phyloP scores from a whole-genome alignment of 2,888 invertebrate species.

The Xestobium rufovillosum region DNA sequence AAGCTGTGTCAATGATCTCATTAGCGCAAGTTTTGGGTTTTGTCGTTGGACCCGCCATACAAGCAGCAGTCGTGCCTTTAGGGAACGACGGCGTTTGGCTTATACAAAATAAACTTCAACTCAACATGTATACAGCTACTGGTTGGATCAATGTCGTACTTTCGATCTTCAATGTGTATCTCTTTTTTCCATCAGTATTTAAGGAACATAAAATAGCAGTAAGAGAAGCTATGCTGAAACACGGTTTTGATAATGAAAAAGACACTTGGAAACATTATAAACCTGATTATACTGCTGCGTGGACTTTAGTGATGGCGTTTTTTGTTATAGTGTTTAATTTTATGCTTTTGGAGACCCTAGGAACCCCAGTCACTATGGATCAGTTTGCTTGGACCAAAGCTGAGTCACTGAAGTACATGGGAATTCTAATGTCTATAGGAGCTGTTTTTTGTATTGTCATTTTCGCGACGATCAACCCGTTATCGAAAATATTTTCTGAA shows the following conservation, averaged over 20 bases:
- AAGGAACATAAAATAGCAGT: conserved; percentile 70
- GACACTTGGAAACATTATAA: conserved; percentile 64
- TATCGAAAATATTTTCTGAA: conserved; percentile 67
- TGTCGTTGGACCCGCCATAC: conserved; percentile 76
- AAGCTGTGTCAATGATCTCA: conserved; percentile 76
- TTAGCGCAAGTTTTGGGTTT: conserved; percentile 82
- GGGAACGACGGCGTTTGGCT: conserved; percentile 57
- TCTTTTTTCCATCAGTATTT: conserved; percentile 70
- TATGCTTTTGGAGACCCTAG: conserved; percentile 79
- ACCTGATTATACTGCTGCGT: conserved; percentile 68
- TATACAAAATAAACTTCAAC: conserved; percentile 48
- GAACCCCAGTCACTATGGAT: conserved; percentile 79
- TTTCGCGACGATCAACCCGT: conserved; percentile 62
- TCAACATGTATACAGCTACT: conserved; percentile 83
- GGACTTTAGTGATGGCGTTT: conserved; percentile 73
- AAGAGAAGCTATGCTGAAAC: conserved; percentile 67
- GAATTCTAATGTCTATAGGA: conserved; percentile 72
- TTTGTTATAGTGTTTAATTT: conserved; percentile 82
- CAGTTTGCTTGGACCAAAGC: conserved; percentile 79
- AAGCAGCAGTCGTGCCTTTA: conserved; percentile 71
- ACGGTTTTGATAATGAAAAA: conserved; percentile 63
- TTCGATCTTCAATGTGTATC: conserved; percentile 61
- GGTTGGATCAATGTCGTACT: conserved; percentile 79
- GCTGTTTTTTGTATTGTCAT: conserved; percentile 69
- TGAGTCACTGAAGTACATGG: conserved; percentile 73